Evolutionary conservation across 2,888 invertebrate species (phyloP).

Genomic region (Acanthosepion lycidas): DNA sequence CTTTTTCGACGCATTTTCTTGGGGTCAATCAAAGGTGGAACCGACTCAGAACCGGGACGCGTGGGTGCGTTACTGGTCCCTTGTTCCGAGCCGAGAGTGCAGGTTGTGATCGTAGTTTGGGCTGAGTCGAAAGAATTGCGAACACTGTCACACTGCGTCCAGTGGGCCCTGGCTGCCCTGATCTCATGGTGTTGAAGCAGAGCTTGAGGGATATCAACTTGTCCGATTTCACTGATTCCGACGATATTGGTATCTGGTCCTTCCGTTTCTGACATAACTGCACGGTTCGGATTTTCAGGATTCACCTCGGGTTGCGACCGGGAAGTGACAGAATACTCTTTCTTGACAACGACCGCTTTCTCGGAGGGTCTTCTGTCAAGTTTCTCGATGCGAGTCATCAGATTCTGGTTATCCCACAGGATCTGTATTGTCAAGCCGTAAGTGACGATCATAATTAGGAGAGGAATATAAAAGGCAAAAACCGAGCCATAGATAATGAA

Average conservation of each 20-base stretch:
- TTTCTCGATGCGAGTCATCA: conserved; percentile 64
- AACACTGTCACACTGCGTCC: conserved; percentile 39
- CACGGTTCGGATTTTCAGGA: background rate
- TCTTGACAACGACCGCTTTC: conserved; percentile 17
- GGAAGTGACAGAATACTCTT: background rate
- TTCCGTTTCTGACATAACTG: background rate
- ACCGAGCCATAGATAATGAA: conserved; percentile 88
- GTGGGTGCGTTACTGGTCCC: background rate
- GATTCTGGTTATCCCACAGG: conserved; percentile 82
- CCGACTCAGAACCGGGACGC: background rate
- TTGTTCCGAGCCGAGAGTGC: conserved; percentile 24
- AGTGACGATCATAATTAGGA: conserved; percentile 93
- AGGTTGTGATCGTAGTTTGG: background rate
- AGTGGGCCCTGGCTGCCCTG: background rate
- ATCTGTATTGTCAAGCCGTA: conserved; percentile 92
- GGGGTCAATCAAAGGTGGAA: background rate
- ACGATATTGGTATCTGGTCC: conserved; percentile 50
- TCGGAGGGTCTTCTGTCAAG: conserved; percentile 55
- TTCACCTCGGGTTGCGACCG: background rate
- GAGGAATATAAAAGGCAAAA: conserved; percentile 95
- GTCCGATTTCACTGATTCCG: conserved; percentile 37
- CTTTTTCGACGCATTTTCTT: conserved; percentile 23
- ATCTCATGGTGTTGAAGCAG: background rate
- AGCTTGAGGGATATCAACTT: background rate
- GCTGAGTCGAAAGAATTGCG: conserved; percentile 41